Evolutionary conservation across 2,113 vertebrate genomes (phyloP).

Genomic region (Malurus alboscapulatus): DNA sequence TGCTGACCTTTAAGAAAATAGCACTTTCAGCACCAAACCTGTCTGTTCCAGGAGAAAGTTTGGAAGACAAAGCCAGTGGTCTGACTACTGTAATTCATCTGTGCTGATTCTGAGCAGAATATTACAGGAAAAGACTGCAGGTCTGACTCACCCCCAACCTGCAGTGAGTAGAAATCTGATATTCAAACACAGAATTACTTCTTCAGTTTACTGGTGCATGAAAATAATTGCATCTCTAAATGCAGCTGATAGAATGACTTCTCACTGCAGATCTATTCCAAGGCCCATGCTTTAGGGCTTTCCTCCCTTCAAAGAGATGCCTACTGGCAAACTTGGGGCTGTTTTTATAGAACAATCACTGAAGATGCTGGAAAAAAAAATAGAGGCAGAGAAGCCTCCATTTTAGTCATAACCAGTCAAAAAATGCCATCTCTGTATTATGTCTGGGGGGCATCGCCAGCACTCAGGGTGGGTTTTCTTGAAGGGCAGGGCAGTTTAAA

Average conservation of each 20-base stretch:
- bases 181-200: neutral
- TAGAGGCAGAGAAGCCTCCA: neutral
- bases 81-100: neutral
- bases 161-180: neutral
- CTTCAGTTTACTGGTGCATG: neutral
- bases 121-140: neutral
- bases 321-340: neutral
- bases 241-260: neutral
- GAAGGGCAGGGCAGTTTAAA: neutral
- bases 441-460: neutral
- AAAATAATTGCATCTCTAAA: neutral
- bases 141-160: neutral
- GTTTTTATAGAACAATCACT: neutral
- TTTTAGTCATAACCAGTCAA: neutral
- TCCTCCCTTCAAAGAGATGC: neutral
- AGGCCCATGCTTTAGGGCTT: neutral
- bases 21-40: neutral
- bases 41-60: neutral
- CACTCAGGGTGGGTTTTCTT: neutral
- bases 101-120: neutral
- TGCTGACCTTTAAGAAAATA: neutral
- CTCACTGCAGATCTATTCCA: neutral
- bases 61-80: neutral
- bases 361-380: neutral
- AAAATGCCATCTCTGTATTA: neutral